Evolutionary conservation across 2,113 vertebrate genomes (phyloP), one percentile per base, ranked within the genome.

Genomic region (Phalacrocorax brasilianus): DNA sequence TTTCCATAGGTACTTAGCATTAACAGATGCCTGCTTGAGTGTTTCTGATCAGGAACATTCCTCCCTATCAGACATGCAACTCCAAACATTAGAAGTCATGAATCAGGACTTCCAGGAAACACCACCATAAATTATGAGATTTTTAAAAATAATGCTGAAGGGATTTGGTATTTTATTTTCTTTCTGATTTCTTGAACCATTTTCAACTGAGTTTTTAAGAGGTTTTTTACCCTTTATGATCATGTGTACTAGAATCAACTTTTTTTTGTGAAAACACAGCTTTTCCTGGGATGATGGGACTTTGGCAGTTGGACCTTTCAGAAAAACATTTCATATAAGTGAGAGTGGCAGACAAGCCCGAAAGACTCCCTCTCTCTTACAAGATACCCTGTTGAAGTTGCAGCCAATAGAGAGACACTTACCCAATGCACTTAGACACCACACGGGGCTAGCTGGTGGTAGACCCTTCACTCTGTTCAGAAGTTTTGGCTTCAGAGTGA

Each of bases 1-100:
- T 95, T 96, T 95, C 52, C 45, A 58, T 62, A 87, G 83, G 76
- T 96, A 92, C 53, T 89, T 70, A 84, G 73, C 65, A 93, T 93
- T 92, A 87, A 67, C 83, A 93, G 92, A 89, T 89, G 49, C 49
- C 74, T 86, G 59, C 52, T 53, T 81, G 58, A 89, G 67, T 70
- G 83, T 89, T 97, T 89, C 91, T 33, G 15, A 87, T 74, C 80
- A 94, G 88, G 56, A 93, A 38, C 86, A 68, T 78, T 92, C 52
- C 73, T 91, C 74, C 40, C 53, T 58, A 95, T 85, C 66, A 59
- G 50, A 92, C 40, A 76, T 32, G 56, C 65, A 97, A 63, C 62
- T 84, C 53, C 40, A 78, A 91, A 89, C 65, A 78, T 38, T 78
- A 50, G 16, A 79, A 91, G 83, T 53, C 65, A 89, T 86, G 52